Percentiles rank a stretch among this genome's conserved stretches.
phyloP scores from a whole-genome alignment of 1,140 invertebrate genomes.

The Caerostris extrusa region DNA sequence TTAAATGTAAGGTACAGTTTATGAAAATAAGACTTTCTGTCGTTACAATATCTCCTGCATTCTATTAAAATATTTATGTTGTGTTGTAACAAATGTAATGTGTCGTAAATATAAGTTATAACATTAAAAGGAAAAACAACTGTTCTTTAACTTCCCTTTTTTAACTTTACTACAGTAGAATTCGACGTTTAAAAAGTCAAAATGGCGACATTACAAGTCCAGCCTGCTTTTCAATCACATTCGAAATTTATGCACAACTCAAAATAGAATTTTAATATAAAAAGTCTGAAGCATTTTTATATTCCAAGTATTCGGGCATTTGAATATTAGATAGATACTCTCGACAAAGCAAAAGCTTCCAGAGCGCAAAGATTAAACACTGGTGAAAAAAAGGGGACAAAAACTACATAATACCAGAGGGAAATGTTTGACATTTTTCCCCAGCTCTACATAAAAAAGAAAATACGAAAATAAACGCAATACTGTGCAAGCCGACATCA shows the following conservation, averaged over 20 bases:
- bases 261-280: not conserved
- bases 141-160: no score
- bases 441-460: not conserved
- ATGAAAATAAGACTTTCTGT: no score
- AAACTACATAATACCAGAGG: not conserved
- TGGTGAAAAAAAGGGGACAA: not conserved
- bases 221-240: not conserved
- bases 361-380: not conserved
- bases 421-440: slow-evolving; percentile 46
- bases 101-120: no score
- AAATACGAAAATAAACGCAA: slow-evolving; percentile 32
- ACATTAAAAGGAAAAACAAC: no score
- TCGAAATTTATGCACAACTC: not conserved
- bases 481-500: not conserved
- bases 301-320: not conserved
- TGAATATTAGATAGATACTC: slow-evolving; percentile 8
- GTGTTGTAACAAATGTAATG: no score
- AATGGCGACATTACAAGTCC: not conserved
- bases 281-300: not conserved
- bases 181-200: no score
- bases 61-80: no score
- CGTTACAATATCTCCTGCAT: no score
- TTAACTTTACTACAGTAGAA: no score
- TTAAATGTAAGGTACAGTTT: no score
- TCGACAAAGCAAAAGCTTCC: not conserved